phyloP scores from a whole-genome alignment of 2,888 invertebrate genomes.

The Callosobruchus maculatus region DNA sequence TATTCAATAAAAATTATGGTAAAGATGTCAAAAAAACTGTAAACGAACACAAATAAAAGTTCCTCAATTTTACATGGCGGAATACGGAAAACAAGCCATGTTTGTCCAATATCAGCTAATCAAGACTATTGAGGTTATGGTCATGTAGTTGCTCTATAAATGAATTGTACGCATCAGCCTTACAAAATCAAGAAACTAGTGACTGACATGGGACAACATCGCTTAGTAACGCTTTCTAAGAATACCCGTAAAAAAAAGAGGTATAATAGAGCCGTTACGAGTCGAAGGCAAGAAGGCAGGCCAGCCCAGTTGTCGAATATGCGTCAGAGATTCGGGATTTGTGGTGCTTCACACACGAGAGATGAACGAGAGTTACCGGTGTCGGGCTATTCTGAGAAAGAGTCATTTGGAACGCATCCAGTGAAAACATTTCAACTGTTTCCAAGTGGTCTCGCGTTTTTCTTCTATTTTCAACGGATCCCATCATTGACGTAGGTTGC shows the following conservation, averaged over 20 bases:
- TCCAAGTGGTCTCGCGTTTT: conserved; percentile 22
- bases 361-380: neutral
- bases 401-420: neutral
- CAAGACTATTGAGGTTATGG: too few species aligned
- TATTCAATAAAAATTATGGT: too few species aligned
- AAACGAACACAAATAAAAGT: too few species aligned
- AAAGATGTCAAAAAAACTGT: too few species aligned
- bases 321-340: neutral
- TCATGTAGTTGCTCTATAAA: too few species aligned
- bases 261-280: neutral
- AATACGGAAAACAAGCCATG: too few species aligned
- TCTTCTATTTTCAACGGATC: conserved; percentile 8
- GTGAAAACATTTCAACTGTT: conserved; percentile 23
- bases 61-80: too few species aligned
- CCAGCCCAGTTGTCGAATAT: neutral
- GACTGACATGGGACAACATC: neutral
- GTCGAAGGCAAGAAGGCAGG: neutral
- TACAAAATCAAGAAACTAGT: neutral
- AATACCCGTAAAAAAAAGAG: neutral
- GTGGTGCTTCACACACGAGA: neutral
- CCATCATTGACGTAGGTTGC: neutral
- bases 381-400: neutral
- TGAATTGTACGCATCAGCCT: too few species aligned
- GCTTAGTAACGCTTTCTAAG: neutral
- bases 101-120: too few species aligned